A percentile compares a stretch with the other conserved stretches of the same genome.
Evolutionary conservation across 2,888 invertebrate genomes (phyloP).

Genomic region (Leptopilina myrica): DNA sequence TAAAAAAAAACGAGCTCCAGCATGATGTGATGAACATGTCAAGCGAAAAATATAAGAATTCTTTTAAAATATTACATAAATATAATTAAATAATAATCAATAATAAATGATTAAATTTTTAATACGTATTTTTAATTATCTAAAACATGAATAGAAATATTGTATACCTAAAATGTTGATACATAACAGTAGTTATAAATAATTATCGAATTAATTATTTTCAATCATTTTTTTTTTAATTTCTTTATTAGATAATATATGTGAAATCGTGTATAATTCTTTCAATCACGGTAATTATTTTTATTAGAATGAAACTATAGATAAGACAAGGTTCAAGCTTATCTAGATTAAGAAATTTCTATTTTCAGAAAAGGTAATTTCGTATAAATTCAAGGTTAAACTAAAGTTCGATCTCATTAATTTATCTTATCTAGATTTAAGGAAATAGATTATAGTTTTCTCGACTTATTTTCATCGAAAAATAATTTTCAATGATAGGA

Average conservation of each 20-base stretch:
- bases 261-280: neutral
- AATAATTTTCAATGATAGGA: neutral
- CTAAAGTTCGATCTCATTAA: slow-evolving; percentile 8
- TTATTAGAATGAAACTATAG: neutral
- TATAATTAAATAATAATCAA: too few species aligned
- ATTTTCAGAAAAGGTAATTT: slow-evolving; percentile 1
- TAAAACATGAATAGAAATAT: too few species aligned
- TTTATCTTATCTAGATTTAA: slow-evolving; percentile 2
- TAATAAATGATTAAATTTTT: too few species aligned
- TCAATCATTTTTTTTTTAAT: too few species aligned
- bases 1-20: neutral
- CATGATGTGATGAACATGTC: neutral
- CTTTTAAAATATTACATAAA: neutral
- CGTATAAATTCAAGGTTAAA: neutral
- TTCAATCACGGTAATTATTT: slow-evolving; percentile 9
- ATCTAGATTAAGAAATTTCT: slow-evolving; percentile 29
- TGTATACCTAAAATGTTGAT: too few species aligned
- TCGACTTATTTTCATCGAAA: neutral
- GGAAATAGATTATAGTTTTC: neutral
- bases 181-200: too few species aligned
- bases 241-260: too few species aligned
- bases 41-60: neutral
- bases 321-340: neutral
- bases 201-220: too few species aligned
- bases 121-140: too few species aligned